phyloP scores from a whole-genome alignment of 2,113 vertebrate genomes.

The Leptocoma aspasia region DNA sequence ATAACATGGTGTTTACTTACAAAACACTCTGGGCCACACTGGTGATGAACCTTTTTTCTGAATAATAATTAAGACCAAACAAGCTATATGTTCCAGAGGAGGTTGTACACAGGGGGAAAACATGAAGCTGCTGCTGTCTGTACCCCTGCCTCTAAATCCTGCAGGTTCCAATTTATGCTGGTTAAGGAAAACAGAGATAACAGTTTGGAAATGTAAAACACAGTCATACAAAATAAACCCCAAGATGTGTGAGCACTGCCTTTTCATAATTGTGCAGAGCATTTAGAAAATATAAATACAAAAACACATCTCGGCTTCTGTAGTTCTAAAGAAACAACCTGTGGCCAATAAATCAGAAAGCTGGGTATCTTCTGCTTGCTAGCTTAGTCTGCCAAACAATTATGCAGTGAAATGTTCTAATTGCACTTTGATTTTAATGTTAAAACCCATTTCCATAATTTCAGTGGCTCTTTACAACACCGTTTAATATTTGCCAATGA shows the following conservation, averaged over 20 bases:
- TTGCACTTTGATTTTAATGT: constrained; percentile 76
- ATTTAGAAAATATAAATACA: neutral
- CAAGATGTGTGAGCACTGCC: neutral
- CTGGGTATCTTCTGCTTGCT: constrained; percentile 41
- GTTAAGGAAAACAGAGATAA: neutral
- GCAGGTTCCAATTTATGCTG: neutral
- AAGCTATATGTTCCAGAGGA: neutral
- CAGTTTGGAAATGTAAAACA: neutral
- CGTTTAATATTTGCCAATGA: constrained; percentile 72
- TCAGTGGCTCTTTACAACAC: constrained; percentile 69
- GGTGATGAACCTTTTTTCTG: neutral
- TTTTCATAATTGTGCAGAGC: neutral
- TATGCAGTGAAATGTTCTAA: constrained; percentile 76
- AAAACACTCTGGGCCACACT: constrained; percentile 37
- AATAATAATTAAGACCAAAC: constrained; percentile 37
- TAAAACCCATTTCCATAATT: constrained; percentile 78
- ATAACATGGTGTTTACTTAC: constrained; percentile 37
- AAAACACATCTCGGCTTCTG: neutral
- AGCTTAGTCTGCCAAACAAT: constrained; percentile 66
- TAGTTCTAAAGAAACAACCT: constrained; percentile 57
- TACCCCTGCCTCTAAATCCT: neutral
- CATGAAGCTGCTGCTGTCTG: neutral
- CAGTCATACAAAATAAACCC: neutral
- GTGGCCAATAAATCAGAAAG: constrained; percentile 63
- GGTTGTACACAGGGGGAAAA: neutral